Percentiles rank a stretch among this genome's conserved stretches.
Conservation (phyloP, 2,113 vertebrate species). For the Gallinago undulata region DNA sequence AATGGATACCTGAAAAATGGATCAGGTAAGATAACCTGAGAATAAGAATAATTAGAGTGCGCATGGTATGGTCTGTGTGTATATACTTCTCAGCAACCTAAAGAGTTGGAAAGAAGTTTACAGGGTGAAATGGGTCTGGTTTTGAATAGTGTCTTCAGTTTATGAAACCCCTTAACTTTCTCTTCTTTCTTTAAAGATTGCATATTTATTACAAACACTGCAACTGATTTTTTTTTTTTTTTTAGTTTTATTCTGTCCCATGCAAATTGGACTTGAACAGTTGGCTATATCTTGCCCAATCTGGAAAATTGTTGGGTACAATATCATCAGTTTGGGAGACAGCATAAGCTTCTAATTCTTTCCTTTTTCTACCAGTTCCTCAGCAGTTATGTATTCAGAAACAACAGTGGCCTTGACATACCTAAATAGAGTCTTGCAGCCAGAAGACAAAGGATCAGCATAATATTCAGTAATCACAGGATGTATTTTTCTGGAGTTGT, state of each 20-base stretch:
- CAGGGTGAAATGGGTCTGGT: neutral
- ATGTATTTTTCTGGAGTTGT: neutral
- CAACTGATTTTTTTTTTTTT: neutral
- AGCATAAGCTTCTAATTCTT: neutral
- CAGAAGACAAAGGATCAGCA: neutral
- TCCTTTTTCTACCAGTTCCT: neutral
- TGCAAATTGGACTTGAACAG: neutral
- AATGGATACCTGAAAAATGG: slow-evolving; percentile 94
- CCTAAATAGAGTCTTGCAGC: neutral
- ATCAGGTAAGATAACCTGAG: slow-evolving; percentile 82
- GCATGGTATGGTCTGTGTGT: neutral
- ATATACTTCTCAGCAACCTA: neutral
- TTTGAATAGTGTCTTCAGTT: neutral
- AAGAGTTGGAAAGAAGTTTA: neutral
- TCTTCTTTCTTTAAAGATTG: neutral
- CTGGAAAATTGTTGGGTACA: neutral
- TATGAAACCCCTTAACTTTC: neutral
- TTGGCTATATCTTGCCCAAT: neutral
- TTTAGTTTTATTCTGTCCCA: neutral
- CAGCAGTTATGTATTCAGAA: neutral
- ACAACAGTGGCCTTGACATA: neutral
- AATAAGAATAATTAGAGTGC: neutral
- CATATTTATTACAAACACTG: neutral
- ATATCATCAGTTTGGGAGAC: neutral
- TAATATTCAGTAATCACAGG: neutral